Percentiles rank a stretch among this genome's conserved stretches.
phyloP scores from a whole-genome alignment of 2,797 vertebrate species.

The Spinibarbus caldwelli region DNA sequence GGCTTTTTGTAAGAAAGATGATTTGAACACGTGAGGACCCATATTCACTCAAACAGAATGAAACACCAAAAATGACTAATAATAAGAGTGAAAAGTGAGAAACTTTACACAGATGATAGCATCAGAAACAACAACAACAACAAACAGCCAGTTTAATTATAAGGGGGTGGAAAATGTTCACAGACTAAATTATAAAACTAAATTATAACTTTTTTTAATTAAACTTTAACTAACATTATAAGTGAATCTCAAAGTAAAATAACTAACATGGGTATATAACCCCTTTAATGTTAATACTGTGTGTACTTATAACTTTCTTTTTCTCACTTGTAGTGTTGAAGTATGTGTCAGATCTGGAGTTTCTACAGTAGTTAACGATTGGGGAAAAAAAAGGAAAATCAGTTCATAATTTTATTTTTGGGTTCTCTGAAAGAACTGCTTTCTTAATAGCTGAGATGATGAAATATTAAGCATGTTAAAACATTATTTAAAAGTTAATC shows the following conservation, averaged over 20 bases:
- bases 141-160: not conserved
- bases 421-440: conserved; percentile 50
- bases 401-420: conserved; percentile 40
- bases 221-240: not conserved
- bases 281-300: not conserved
- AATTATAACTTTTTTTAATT: not conserved
- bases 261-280: not conserved
- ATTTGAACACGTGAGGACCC: not conserved
- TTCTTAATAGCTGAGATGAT: conserved; percentile 58
- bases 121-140: not conserved
- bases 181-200: not conserved
- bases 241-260: not conserved
- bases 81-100: not conserved
- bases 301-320: not conserved
- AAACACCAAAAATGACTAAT: not conserved
- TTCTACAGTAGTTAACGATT: conserved; percentile 7
- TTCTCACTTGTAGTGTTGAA: conserved; percentile 1
- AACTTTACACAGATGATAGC: not conserved
- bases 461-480: conserved; percentile 64
- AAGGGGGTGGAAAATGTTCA: not conserved
- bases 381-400: not conserved
- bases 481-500: conserved; percentile 65
- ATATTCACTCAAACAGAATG: not conserved
- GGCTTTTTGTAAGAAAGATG: not conserved
- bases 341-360: not conserved